A percentile compares a stretch with the other conserved stretches of the same genome.
Conservation (phyloP, 1,140 invertebrate species). For the Antheraea pernyi region DNA sequence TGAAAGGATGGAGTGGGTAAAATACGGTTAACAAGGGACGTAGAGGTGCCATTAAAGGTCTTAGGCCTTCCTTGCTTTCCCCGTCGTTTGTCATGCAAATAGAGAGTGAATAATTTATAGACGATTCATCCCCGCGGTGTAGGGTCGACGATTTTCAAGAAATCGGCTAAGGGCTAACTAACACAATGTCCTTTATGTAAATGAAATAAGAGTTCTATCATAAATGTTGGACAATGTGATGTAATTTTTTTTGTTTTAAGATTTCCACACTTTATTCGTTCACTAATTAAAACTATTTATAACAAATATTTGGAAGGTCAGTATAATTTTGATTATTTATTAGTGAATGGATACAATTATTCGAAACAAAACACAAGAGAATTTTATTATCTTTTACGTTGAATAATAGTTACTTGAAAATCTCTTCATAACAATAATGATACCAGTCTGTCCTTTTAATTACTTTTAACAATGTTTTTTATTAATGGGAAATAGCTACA, state of each 20-base stretch:
- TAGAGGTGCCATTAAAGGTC: constrained; percentile 61
- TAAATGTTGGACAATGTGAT: constrained; percentile 6
- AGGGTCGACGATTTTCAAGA: constrained; percentile 22
- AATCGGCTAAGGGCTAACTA: constrained; percentile 23
- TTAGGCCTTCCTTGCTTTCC: constrained; percentile 51
- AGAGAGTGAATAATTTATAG: constrained; percentile 71
- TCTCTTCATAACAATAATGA: too few relatives aligned
- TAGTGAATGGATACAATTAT: too few relatives aligned
- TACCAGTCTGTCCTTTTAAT: too few relatives aligned
- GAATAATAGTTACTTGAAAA: too few relatives aligned
- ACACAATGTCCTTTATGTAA: background rate
- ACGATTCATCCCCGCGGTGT: constrained; percentile 52
- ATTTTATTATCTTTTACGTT: too few relatives aligned
- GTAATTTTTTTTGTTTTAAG: background rate
- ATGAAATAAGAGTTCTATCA: background rate
- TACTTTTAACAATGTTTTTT: too few relatives aligned
- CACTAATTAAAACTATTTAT: too few relatives aligned
- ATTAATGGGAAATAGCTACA: too few relatives aligned
- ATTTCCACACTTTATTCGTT: too few relatives aligned
- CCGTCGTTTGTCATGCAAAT: constrained; percentile 72
- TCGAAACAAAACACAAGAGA: too few relatives aligned
- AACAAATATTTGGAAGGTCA: too few relatives aligned
- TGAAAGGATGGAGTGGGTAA: constrained; percentile 48
- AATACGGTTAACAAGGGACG: constrained; percentile 47
- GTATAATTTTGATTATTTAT: too few relatives aligned